These are phyloP conservation scores for Pseudomyrmex dendroicus DNA, from an alignment of 1,140 invertebrate genomes.

Conservation along the genomic window DNA sequence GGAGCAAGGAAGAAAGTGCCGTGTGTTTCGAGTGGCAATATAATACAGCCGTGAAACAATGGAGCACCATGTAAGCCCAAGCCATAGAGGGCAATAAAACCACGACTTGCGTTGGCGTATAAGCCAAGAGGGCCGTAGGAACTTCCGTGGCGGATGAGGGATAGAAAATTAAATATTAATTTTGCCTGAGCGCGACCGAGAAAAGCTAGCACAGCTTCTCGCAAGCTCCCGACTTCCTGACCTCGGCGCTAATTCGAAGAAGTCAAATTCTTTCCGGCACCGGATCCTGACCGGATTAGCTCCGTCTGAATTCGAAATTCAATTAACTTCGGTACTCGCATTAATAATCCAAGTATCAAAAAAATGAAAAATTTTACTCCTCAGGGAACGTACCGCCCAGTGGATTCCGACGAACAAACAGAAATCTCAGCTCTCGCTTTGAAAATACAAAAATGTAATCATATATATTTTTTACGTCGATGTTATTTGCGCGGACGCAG, in stretches of 20 bases:
- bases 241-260: conserved; percentile 55
- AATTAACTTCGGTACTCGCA: conserved; percentile 77
- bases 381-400: neutral
- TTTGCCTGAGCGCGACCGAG: conserved; percentile 65
- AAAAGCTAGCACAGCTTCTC: conserved; percentile 73
- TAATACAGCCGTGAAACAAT: conserved; percentile 77
- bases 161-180: conserved; percentile 84
- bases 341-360: conserved; percentile 74
- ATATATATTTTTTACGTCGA: neutral
- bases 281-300: conserved; percentile 62
- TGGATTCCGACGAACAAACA: conserved; percentile 10
- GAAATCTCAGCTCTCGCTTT: neutral
- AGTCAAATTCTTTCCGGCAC: conserved; percentile 62
- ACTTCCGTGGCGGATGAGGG: conserved; percentile 75
- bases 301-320: conserved; percentile 77
- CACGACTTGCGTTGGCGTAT: conserved; percentile 68
- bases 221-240: conserved; percentile 70
- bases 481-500: conserved; percentile 4
- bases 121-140: conserved; percentile 76
- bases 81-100: conserved; percentile 74
- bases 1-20: conserved; percentile 66
- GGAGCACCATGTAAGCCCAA: conserved; percentile 69
- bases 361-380: conserved; percentile 4
- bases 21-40: conserved; percentile 77
- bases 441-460: conserved; percentile 4